These are phyloP conservation scores for Silvanus unidentatus DNA, from an alignment of 2,888 invertebrate genomes.

Conservation along the genomic window DNA sequence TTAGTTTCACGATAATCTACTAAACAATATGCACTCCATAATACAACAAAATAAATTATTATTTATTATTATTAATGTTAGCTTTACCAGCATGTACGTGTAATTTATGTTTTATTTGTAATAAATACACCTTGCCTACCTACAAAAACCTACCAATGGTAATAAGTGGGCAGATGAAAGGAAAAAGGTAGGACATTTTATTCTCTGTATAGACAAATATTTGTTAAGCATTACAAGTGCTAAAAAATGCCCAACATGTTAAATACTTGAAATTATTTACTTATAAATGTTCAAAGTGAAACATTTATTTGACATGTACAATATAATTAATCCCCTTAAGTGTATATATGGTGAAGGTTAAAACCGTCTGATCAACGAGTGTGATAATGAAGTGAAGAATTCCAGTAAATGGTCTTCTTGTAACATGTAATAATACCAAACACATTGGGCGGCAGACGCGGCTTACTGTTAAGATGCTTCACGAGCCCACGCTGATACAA, in stretches of 20 bases:
- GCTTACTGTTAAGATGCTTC: constrained; percentile 2
- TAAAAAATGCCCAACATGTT: not conserved
- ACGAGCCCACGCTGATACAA: constrained; percentile 1
- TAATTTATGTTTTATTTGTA: no score
- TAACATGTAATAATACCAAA: constrained; percentile 1
- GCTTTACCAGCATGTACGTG: no score
- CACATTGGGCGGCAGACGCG: constrained; percentile 6
- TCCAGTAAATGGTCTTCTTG: constrained; percentile 18
- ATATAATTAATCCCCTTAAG: constrained; percentile 3
- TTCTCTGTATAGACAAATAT: not conserved
- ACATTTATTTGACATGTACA: constrained; percentile 4
- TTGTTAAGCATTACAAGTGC: not conserved
- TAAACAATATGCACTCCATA: no score
- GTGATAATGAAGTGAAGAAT: constrained; percentile 25
- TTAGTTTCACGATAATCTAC: no score
- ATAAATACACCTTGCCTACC: no score
- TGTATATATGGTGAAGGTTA: constrained; percentile 2
- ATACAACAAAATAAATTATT: no score
- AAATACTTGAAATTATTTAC: not conserved
- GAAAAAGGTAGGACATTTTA: no score
- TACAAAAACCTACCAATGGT: no score
- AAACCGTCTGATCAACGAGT: constrained; percentile 4
- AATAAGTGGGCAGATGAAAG: no score
- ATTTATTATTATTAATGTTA: no score
- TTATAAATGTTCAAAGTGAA: not conserved